A percentile compares a stretch with the other conserved stretches of the same genome.
phyloP scores from a whole-genome alignment of 2,113 vertebrate species.

The Lates calcarifer region DNA sequence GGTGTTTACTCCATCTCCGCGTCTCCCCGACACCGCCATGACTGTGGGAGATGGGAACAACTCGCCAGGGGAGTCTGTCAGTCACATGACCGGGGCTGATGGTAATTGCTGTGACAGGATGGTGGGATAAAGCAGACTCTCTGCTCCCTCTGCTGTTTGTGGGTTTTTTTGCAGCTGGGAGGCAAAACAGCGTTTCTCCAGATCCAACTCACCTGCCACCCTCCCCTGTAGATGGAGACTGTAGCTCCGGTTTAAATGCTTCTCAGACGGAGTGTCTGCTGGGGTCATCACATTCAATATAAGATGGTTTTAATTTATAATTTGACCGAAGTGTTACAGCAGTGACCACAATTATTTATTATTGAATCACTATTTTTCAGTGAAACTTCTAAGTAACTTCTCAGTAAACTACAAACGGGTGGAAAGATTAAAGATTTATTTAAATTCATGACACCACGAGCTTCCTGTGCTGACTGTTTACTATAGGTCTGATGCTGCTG shows the following conservation, averaged over 20 bases:
- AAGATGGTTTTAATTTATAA: too few relatives aligned
- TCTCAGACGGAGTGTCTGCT: not conserved
- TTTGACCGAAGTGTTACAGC: too few relatives aligned
- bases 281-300: too few relatives aligned
- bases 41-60: constrained; percentile 76
- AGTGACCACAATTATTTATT: too few relatives aligned
- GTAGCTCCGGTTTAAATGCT: too few relatives aligned
- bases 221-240: not conserved
- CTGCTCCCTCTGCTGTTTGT: constrained; percentile 75
- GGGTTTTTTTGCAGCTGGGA: constrained; percentile 11
- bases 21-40: constrained; percentile 83
- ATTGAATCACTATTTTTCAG: too few relatives aligned
- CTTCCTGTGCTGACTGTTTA: too few relatives aligned
- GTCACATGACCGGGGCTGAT: constrained; percentile 77
- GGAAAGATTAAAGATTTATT: too few relatives aligned
- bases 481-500: too few relatives aligned
- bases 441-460: too few relatives aligned
- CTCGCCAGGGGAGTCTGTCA: constrained; percentile 66
- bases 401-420: too few relatives aligned
- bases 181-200: not conserved
- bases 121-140: not conserved
- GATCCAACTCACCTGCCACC: constrained; percentile 23
- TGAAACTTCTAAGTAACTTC: too few relatives aligned
- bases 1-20: constrained; percentile 76
- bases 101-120: constrained; percentile 48